Conservation (phyloP, 2,113 vertebrate genomes). For the Alouatta palliata region DNA sequence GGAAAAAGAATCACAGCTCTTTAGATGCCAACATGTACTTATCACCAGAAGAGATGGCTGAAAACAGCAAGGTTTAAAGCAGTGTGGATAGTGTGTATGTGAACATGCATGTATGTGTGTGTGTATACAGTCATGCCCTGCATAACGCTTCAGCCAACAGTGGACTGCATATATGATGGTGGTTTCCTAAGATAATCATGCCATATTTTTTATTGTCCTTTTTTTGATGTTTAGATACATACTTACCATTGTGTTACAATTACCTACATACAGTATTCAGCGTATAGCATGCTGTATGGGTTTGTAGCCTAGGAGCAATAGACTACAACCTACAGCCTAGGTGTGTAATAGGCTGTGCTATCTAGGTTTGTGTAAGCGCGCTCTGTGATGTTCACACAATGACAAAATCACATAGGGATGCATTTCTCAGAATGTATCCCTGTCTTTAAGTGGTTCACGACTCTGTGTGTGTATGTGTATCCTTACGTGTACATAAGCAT, state of each 20-base stretch:
- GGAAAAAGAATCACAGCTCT: neutral
- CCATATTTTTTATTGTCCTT: neutral
- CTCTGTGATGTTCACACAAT: neutral
- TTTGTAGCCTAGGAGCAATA: neutral
- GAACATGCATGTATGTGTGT: neutral
- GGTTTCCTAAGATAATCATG: neutral
- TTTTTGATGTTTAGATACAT: neutral
- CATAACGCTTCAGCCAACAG: neutral
- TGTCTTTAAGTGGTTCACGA: neutral
- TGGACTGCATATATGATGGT: neutral
- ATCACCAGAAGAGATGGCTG: fast-evolving
- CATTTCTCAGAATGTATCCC: neutral
- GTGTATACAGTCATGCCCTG: neutral
- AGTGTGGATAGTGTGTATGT: fast-evolving
- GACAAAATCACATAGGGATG: neutral
- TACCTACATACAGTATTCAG: neutral
- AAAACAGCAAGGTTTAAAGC: neutral
- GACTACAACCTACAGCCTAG: neutral
- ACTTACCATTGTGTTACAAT: neutral
- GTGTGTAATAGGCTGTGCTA: neutral
- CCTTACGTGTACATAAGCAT: fast-evolving
- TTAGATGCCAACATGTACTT: fast-evolving
- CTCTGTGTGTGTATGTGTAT: neutral
- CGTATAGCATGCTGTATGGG: neutral
- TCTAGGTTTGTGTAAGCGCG: neutral